Evolutionary conservation across 2,888 invertebrate species (phyloP).

Genomic region (Sarcophaga carnaria): DNA sequence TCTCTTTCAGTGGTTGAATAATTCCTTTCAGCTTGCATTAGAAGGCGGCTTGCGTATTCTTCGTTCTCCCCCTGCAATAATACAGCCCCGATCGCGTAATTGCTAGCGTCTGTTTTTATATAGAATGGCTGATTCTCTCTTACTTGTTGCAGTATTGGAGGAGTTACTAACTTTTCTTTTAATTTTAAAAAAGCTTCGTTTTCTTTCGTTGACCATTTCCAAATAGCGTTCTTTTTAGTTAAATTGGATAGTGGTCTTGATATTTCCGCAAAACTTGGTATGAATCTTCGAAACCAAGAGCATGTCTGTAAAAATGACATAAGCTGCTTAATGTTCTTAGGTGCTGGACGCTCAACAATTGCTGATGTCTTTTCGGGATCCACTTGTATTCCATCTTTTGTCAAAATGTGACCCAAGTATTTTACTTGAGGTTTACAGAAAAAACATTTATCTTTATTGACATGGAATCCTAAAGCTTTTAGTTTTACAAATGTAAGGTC

Average conservation of each 20-base stretch:
- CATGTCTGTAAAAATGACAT: constrained; percentile 73
- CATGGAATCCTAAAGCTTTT: constrained; percentile 69
- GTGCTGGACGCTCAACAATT: constrained; percentile 62
- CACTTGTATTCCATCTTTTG: constrained; percentile 71
- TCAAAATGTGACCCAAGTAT: constrained; percentile 74
- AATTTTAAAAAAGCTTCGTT: constrained; percentile 67
- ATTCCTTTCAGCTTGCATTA: constrained; percentile 72
- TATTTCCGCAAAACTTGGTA: constrained; percentile 64
- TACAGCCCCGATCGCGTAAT: constrained; percentile 64
- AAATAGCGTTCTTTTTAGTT: constrained; percentile 70
- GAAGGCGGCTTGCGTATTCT: constrained; percentile 47
- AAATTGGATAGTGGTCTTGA: constrained; percentile 74
- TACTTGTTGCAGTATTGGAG: constrained; percentile 49
- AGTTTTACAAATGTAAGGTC: constrained; percentile 13
- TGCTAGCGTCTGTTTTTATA: constrained; percentile 65
- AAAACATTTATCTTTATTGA: constrained; percentile 73
- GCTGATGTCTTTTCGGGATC: constrained; percentile 74
- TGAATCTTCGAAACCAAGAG: constrained; percentile 74
- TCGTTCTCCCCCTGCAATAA: constrained; percentile 69
- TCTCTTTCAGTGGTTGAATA: constrained; percentile 78
- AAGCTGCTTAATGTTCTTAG: constrained; percentile 71
- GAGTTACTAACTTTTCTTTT: constrained; percentile 56
- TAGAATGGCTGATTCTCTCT: constrained; percentile 56
- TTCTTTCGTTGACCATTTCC: constrained; percentile 35
- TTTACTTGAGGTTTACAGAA: constrained; percentile 68